Conservation (phyloP, 2,113 vertebrate species). For the Phrynocephalus versicolor region DNA sequence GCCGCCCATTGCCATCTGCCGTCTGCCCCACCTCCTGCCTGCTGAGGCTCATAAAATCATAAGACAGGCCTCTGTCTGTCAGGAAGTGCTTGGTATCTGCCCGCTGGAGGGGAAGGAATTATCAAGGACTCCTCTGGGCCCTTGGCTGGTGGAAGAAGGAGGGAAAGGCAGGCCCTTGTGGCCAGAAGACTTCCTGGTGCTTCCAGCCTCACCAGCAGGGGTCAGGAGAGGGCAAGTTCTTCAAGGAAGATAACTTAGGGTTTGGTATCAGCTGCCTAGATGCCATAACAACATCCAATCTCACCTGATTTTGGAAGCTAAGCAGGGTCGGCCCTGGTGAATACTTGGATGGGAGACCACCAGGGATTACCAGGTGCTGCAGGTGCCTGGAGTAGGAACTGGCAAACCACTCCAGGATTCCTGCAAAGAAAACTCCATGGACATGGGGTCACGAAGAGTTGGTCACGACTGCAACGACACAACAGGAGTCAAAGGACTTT, state of each 20-base stretch:
- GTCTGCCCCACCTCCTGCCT: neutral
- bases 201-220: neutral
- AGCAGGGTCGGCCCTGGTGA: no score
- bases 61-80: neutral
- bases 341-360: no score
- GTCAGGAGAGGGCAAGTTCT: neutral
- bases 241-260: neutral
- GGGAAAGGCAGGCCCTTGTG: neutral
- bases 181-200: neutral
- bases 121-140: slow-evolving; percentile 17
- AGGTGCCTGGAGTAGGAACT: no score
- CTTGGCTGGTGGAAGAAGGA: neutral
- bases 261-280: no score
- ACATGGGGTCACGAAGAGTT: no score
- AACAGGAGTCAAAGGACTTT: no score
- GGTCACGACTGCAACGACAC: no score
- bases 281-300: no score
- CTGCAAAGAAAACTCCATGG: no score
- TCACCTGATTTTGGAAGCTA: neutral
- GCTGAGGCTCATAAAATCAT: neutral
- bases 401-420: no score
- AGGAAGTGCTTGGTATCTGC: neutral
- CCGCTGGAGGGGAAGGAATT: slow-evolving; percentile 13
- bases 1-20: no score
- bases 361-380: no score